Evolutionary conservation across 2,797 vertebrate genomes (phyloP).

Genomic region (Acrossocheilus fasciatus): DNA sequence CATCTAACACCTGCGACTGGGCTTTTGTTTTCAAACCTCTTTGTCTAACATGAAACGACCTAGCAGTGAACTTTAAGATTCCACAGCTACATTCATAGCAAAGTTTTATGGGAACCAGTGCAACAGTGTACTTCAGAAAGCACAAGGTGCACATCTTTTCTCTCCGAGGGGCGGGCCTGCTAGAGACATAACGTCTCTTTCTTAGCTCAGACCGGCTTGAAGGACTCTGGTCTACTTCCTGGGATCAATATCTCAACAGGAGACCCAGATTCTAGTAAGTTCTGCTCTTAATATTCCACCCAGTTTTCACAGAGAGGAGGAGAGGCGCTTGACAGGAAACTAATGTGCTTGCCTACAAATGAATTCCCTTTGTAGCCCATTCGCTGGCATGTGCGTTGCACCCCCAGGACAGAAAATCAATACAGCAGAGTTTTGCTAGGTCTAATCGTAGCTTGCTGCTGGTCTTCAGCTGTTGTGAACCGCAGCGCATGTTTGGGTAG

Average conservation of each 20-base stretch:
- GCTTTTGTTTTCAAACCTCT: constrained; percentile 3
- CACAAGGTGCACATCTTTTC: constrained; percentile 4
- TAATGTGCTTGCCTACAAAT: constrained; percentile 53
- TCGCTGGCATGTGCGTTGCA: constrained; percentile 46
- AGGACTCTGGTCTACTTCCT: constrained; percentile 23
- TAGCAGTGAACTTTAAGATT: not conserved
- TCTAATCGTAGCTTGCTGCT: constrained; percentile 52
- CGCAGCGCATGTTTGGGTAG: constrained; percentile 20
- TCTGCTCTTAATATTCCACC: constrained; percentile 53
- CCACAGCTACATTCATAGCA: not conserved
- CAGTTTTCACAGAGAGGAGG: constrained; percentile 31
- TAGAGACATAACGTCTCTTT: constrained; percentile 17
- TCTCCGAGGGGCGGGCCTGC: not conserved
- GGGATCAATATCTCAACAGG: constrained; percentile 46
- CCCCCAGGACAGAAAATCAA: constrained; percentile 61
- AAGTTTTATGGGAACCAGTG: not conserved
- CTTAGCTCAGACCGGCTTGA: not conserved
- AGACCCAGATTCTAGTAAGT: constrained; percentile 50
- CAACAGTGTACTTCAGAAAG: not conserved
- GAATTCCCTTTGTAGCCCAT: constrained; percentile 53
- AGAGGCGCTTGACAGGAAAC: constrained; percentile 53
- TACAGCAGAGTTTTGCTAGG: constrained; percentile 57
- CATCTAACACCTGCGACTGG: not conserved
- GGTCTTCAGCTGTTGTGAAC: constrained; percentile 52
- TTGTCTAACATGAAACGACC: not conserved